phyloP scores from a whole-genome alignment of 2,797 vertebrate species.

The Coregonus ussuriensis region DNA sequence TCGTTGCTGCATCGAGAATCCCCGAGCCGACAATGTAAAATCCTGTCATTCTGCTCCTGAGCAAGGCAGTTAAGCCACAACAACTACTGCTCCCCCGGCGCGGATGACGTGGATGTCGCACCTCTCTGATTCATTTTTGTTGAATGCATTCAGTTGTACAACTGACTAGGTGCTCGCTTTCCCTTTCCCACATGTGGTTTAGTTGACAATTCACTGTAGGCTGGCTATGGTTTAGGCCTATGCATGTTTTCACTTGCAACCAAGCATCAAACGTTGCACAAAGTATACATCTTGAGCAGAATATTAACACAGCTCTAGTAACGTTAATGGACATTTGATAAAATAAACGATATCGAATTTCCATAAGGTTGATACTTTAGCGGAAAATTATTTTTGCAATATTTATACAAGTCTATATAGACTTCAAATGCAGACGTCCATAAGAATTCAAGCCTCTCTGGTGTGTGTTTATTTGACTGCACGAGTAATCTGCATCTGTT shows the following conservation, averaged over 20 bases:
- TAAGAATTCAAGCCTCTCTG: slow-evolving; percentile 33
- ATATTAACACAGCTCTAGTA: background rate
- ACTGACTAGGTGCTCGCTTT: too few species aligned
- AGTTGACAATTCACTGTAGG: background rate
- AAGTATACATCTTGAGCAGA: background rate
- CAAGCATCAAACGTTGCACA: background rate
- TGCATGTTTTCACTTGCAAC: background rate
- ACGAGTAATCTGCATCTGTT: slow-evolving; percentile 58
- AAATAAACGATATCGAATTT: background rate
- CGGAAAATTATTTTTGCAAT: background rate
- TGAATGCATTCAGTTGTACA: too few species aligned
- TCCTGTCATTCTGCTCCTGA: too few species aligned
- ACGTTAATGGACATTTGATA: background rate
- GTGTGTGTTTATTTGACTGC: slow-evolving; percentile 13
- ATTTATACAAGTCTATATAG: slow-evolving; percentile 1
- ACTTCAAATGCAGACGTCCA: slow-evolving; percentile 40
- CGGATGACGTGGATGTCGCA: too few species aligned
- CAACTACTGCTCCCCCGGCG: too few species aligned
- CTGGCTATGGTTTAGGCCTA: background rate
- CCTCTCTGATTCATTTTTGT: too few species aligned
- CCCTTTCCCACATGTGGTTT: background rate
- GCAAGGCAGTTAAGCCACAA: too few species aligned
- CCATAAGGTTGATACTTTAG: background rate
- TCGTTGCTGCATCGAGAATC: background rate
- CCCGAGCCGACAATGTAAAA: too few species aligned